A percentile compares a stretch with the other conserved stretches of the same genome.
phyloP scores from a whole-genome alignment of 2,797 vertebrate species.

The Spondyliosoma cantharus region DNA sequence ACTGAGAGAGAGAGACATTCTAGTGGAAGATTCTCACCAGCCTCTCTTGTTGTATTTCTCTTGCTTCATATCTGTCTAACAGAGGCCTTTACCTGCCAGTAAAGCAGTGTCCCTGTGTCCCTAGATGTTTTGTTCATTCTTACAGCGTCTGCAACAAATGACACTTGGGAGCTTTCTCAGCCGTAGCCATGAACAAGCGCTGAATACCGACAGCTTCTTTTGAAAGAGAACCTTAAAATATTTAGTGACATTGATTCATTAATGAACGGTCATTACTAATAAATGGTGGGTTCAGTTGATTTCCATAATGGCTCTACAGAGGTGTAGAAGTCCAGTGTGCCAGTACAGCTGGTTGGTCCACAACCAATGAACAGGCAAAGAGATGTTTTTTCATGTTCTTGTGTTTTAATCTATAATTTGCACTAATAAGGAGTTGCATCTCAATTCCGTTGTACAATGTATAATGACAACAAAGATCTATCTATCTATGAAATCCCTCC shows the following conservation, averaged over 20 bases:
- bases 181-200: neutral
- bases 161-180: neutral
- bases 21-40: constrained; percentile 25
- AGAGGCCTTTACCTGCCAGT: constrained; percentile 11
- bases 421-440: no score
- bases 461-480: no score
- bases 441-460: no score
- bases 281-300: neutral
- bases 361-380: neutral
- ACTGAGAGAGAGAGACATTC: constrained; percentile 45
- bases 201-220: neutral
- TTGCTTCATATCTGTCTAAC: constrained; percentile 43
- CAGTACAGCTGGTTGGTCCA: neutral
- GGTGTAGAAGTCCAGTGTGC: neutral
- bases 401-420: no score
- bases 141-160: constrained; percentile 17
- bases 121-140: constrained; percentile 14
- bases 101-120: constrained; percentile 6
- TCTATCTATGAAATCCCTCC: neutral
- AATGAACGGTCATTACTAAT: neutral
- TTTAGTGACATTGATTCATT: neutral
- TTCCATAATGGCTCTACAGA: neutral
- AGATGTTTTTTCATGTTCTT: no score
- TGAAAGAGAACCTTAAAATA: neutral
- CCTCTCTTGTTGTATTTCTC: constrained; percentile 34